Base-by-base conservation (phyloP, 2,113 vertebrate genomes). In the Emydura subglobosa region DNA sequence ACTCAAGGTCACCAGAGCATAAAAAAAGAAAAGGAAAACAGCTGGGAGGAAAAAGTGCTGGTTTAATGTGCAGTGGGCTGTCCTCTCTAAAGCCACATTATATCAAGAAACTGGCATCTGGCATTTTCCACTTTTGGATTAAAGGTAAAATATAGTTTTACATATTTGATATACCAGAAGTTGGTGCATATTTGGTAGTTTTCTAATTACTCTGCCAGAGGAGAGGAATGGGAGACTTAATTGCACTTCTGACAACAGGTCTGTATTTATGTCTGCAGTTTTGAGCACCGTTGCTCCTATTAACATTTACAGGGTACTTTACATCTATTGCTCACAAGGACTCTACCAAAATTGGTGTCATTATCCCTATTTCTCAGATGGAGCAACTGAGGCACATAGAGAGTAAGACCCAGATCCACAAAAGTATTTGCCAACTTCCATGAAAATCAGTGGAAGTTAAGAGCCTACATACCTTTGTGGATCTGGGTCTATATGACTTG, bases 331-430 rank as follows among this genome's bases (percentile, higher is more conserved):
- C 1, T 25, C 27, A 49, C 54, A 82, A 94, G 85, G 6, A 90
- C 5, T 21, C 81, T 92, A 86, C 84, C 79, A 90, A 83, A 88
- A 79, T 83, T 22, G 88, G 29, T 49, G 29, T 84, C 34, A 50
- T 72, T 72, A 82, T 5, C 21, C n/a, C 3, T 68, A 7, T 88
- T 94, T 89, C 80, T 88, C 39, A 87, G 49, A 42, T 50, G 83
- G 49, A 61, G 42, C 22, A 76, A 27, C 74, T 76, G 42, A 76
- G 74, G 39, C 42, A 74, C 39, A 74, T 42, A 76, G 21, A 19
- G 17, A 68, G 8, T 39, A 68, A 21, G 34, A 34, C 16, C 61
- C 61, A 68, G 34, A n/a, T 2, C 31, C 31, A n/a, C 31, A 68
- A 34, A n/a, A 39, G 65, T 21, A 39, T 39, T 68, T 68, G 17